phyloP scores from a whole-genome alignment of 2,888 invertebrate species.

The Microplitis deprimator region DNA sequence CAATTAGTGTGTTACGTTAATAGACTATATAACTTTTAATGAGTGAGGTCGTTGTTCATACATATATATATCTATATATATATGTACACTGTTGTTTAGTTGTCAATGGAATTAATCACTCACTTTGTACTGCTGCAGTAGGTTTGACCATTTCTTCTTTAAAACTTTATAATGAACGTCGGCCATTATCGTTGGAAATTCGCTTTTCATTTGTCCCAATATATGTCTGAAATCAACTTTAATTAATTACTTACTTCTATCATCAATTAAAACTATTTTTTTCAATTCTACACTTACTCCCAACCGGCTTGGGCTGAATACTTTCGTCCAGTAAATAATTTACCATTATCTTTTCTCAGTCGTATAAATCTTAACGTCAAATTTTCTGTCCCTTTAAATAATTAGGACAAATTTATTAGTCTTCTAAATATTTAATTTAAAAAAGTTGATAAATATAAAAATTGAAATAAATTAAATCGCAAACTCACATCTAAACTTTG shows the following conservation, averaged over 20 bases:
- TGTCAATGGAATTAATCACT: constrained; percentile 19
- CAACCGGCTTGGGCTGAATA: constrained; percentile 62
- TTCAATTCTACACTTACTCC: constrained; percentile 54
- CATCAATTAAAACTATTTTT: neutral
- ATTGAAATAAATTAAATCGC: neutral
- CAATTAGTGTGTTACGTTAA: neutral
- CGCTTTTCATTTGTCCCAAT: constrained; percentile 61
- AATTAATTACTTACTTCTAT: neutral
- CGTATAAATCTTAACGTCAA: constrained; percentile 64
- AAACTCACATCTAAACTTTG: constrained; percentile 64
- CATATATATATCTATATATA: neutral
- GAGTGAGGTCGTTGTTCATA: neutral
- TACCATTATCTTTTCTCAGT: constrained; percentile 62
- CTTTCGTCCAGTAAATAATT: constrained; percentile 64
- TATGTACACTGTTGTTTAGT: neutral
- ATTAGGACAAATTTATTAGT: neutral
- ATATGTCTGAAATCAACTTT: constrained; percentile 53
- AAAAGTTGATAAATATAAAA: neutral
- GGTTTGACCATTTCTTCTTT: constrained; percentile 65
- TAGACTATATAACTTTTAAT: constrained; percentile 6
- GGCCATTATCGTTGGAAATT: constrained; percentile 63
- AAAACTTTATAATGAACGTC: constrained; percentile 63
- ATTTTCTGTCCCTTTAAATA: constrained; percentile 60
- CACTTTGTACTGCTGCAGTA: constrained; percentile 65
- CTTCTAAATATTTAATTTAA: neutral